phyloP scores from a whole-genome alignment of 2,797 vertebrate species.

The Capromys pilorides region DNA sequence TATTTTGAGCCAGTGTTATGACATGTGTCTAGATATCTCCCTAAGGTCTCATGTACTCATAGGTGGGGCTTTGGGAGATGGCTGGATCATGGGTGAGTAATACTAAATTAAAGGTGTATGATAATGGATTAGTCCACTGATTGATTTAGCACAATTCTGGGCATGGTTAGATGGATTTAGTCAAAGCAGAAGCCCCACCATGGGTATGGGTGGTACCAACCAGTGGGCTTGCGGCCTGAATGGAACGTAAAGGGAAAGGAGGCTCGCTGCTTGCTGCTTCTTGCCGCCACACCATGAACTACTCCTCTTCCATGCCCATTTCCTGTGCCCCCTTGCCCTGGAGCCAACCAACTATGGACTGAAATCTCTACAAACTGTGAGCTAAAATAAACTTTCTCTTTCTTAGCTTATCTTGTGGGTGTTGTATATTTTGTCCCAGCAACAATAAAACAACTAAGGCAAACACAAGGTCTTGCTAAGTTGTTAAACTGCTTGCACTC shows the following conservation, averaged over 20 bases:
- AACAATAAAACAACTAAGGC: background rate
- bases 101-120: background rate
- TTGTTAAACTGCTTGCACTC: background rate
- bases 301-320: background rate
- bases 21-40: background rate
- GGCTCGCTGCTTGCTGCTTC: background rate
- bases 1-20: background rate
- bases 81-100: background rate
- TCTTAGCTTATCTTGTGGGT: background rate
- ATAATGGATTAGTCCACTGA: background rate
- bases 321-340: background rate
- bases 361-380: background rate
- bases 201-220: background rate
- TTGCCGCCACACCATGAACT: background rate
- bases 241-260: background rate
- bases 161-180: background rate
- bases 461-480: background rate
- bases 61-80: background rate
- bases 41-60: background rate
- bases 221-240: background rate
- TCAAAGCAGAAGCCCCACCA: background rate
- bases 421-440: background rate
- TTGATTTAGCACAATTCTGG: background rate
- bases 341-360: background rate
- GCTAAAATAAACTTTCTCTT: background rate